Evolutionary conservation across 2,888 invertebrate genomes (phyloP).

Genomic region (Encarsia formosa): DNA sequence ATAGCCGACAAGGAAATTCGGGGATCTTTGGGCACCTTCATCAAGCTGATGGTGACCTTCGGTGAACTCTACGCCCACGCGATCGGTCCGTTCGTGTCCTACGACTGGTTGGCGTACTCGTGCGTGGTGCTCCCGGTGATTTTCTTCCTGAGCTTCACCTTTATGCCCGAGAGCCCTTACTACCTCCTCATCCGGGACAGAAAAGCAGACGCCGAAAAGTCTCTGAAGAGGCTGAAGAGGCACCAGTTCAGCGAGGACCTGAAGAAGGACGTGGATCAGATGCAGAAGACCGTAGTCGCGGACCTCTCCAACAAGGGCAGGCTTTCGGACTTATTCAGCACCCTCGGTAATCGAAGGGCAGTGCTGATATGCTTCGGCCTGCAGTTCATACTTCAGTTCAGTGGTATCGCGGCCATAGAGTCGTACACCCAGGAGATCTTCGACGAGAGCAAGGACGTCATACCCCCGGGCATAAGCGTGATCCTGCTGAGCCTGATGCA

Average conservation of each 20-base stretch:
- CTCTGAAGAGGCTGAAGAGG: slow-evolving; percentile 53
- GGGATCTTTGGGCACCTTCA: slow-evolving; percentile 49
- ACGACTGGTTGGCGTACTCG: slow-evolving; percentile 45
- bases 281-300: slow-evolving; percentile 52
- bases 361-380: slow-evolving; percentile 51
- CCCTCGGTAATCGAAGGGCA: slow-evolving; percentile 54
- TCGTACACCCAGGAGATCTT: slow-evolving; percentile 62
- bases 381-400: slow-evolving; percentile 60
- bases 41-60: slow-evolving; percentile 46
- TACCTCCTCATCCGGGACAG: slow-evolving; percentile 57
- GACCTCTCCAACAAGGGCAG: slow-evolving; percentile 57
- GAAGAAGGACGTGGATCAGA: slow-evolving; percentile 48
- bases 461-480: slow-evolving; percentile 57
- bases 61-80: slow-evolving; percentile 48
- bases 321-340: slow-evolving; percentile 54
- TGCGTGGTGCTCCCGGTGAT: slow-evolving; percentile 53
- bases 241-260: slow-evolving; percentile 54
- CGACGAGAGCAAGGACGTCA: slow-evolving; percentile 51
- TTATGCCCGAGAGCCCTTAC: slow-evolving; percentile 64
- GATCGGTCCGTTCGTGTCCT: slow-evolving; percentile 50
- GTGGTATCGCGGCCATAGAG: slow-evolving; percentile 59
- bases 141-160: slow-evolving; percentile 54
- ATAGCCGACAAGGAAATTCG: slow-evolving; percentile 61
- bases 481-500: slow-evolving; percentile 61
- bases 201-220: slow-evolving; percentile 52